These are phyloP conservation scores for Pomacea canaliculata DNA, from an alignment of 2,888 invertebrate genomes.

Conservation along the genomic window DNA sequence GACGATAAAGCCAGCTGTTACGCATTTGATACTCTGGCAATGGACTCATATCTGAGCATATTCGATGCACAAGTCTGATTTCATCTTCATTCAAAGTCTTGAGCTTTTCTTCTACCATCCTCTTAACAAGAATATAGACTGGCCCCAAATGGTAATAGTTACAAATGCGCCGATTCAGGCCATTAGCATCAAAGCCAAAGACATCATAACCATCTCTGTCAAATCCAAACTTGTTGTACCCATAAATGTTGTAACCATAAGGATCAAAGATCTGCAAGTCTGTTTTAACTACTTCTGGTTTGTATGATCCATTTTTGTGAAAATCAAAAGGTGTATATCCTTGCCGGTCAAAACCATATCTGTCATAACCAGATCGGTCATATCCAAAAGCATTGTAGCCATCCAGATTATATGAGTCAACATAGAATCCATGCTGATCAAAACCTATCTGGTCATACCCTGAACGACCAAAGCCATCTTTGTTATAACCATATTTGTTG, in stretches of 20 bases:
- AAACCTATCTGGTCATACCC: conserved; percentile 62
- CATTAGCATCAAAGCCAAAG: conserved; percentile 63
- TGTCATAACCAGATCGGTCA: conserved; percentile 62
- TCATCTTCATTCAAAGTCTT: conserved; percentile 43
- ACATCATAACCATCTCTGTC: conserved; percentile 62
- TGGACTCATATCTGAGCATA: conserved; percentile 51
- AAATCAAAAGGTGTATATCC: conserved; percentile 59
- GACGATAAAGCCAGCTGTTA: conserved; percentile 53
- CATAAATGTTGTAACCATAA: conserved; percentile 59
- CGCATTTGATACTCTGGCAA: conserved; percentile 47
- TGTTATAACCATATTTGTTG: conserved; percentile 56
- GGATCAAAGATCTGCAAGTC: conserved; percentile 42
- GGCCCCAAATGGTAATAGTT: conserved; percentile 63
- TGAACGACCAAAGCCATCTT: conserved; percentile 53
- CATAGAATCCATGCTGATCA: conserved; percentile 58
- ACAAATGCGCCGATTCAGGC: conserved; percentile 57
- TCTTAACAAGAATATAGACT: conserved; percentile 59
- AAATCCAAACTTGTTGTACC: conserved; percentile 60
- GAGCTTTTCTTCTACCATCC: conserved; percentile 50
- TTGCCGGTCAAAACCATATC: conserved; percentile 62
- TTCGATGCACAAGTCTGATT: conserved; percentile 46
- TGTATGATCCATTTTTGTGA: conserved; percentile 48
- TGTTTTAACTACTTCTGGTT: conserved; percentile 29
- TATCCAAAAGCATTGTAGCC: conserved; percentile 62
- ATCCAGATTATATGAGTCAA: conserved; percentile 62